Evolutionary conservation across 2,113 vertebrate genomes (phyloP).

Genomic region (Nothobranchius kuhntae): DNA sequence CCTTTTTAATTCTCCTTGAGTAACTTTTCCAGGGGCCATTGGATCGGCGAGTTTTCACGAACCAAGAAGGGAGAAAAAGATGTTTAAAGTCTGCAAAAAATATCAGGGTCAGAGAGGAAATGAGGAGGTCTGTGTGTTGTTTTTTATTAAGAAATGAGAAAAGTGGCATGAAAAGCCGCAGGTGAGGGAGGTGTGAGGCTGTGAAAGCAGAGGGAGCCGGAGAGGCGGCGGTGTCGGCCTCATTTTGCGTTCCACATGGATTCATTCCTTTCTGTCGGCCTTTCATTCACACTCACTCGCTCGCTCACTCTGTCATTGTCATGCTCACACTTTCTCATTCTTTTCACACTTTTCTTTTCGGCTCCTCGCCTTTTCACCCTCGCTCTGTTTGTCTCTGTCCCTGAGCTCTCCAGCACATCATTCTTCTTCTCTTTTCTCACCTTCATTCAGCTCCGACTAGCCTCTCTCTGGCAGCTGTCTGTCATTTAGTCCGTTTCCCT

Average conservation of each 20-base stretch:
- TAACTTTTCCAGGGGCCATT: conserved; percentile 37
- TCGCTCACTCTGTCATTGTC: conserved; percentile 54
- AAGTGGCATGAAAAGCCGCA: conserved; percentile 8
- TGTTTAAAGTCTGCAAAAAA: neutral
- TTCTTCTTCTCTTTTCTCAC: conserved; percentile 14
- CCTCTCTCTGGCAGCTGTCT: neutral
- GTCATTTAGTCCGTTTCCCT: neutral
- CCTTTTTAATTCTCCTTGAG: conserved; percentile 2
- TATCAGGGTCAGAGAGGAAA: neutral
- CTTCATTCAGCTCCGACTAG: conserved; percentile 20
- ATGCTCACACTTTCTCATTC: conserved; percentile 28
- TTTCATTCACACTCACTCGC: conserved; percentile 51
- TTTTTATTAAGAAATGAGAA: neutral
- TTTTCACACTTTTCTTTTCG: conserved; percentile 34
- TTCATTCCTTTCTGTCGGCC: conserved; percentile 48
- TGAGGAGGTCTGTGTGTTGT: neutral
- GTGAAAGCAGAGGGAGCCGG: conserved; percentile 7
- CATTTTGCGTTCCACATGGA: conserved; percentile 61
- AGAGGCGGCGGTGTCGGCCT: conserved; percentile 45
- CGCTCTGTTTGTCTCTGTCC: conserved; percentile 23
- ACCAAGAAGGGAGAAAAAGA: neutral
- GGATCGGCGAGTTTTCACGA: conserved; percentile 33
- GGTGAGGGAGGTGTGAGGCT: neutral
- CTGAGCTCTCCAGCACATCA: conserved; percentile 7
- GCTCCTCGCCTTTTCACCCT: conserved; percentile 39